Conservation (phyloP, 2,888 invertebrate species). For the Bruchidius siliquastri region DNA sequence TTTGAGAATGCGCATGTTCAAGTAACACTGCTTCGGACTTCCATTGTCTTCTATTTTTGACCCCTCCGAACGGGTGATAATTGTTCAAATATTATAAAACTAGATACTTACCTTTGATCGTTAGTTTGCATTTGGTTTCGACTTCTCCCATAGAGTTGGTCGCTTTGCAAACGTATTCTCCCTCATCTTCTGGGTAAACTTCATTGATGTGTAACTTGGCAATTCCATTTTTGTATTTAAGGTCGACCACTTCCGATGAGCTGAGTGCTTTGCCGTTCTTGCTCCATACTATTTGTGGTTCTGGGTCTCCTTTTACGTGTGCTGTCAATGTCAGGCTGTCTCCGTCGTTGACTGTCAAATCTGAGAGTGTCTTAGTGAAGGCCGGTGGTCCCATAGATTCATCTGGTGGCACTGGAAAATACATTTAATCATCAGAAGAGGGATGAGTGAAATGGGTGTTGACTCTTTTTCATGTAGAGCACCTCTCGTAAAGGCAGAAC, state of each 20-base stretch:
- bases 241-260: slow-evolving; percentile 80
- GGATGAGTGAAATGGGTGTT: background rate
- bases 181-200: slow-evolving; percentile 93
- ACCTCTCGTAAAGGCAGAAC: no score
- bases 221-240: slow-evolving; percentile 86
- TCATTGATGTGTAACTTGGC: slow-evolving; percentile 87
- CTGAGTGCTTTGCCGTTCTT: slow-evolving; percentile 76
- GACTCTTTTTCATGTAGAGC: no score
- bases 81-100: no score
- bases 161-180: slow-evolving; percentile 83
- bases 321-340: slow-evolving; percentile 77
- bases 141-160: slow-evolving; percentile 85
- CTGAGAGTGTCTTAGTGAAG: slow-evolving; percentile 72
- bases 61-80: no score
- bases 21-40: no score
- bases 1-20: no score
- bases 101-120: slow-evolving; percentile 69
- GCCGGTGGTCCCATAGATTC: slow-evolving; percentile 81
- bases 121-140: slow-evolving; percentile 79
- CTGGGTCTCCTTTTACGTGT: slow-evolving; percentile 86
- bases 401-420: slow-evolving; percentile 73
- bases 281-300: slow-evolving; percentile 85
- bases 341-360: slow-evolving; percentile 81
- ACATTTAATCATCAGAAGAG: background rate
- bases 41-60: no score